Evolutionary conservation across 2,888 invertebrate genomes (phyloP), one percentile per base, ranked within the genome.

Genomic region (Meandrusa payeni): DNA sequence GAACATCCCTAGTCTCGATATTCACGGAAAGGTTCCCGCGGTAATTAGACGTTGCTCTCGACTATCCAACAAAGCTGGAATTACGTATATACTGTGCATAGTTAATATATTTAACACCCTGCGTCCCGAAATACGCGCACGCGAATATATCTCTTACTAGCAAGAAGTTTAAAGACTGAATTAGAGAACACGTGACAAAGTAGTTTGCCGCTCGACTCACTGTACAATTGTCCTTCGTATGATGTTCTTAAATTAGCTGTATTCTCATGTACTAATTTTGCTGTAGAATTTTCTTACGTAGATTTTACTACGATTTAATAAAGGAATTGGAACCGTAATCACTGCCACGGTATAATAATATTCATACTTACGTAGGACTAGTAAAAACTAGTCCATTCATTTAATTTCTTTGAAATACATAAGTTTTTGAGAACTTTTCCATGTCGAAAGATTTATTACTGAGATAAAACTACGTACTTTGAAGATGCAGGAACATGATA

Each of bases 1-100:
- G 12, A 13, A 42, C 36, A 13, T 37, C 37, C 37, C 37, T 38
- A 38, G 5, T 33, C 9, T 17, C 11, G 15, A 27, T 44, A 44
- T 43, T 43, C 32, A 43, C 38, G 38, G 22, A 39, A 39, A 39
- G 44, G 15, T 44, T 39, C 38, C 28, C 31, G 31, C 37, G 37
- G 17, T 44, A 44, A 44, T 44, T 44, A 38, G 27, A 39, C 44
- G 17, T 26, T 28, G 27, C 33, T 44, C 38, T 22, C 44, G 38
- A 12, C 27, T 17, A 22, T 23, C 33, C 33, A 26, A 39, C 38
- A 44, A 39, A 39, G 38, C 33, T 33, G 44, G 44, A 44, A 44
- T 41, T 41, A 42, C 36, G 22, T 24, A 28, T 33, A 39, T 19
- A 31, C 24, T 31, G 9, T 31, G 22, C 26, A 41, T 33, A 33